Evolutionary conservation across 2,888 invertebrate genomes (phyloP), one percentile per base, ranked within the genome.

Genomic region (Troides aeacus): DNA sequence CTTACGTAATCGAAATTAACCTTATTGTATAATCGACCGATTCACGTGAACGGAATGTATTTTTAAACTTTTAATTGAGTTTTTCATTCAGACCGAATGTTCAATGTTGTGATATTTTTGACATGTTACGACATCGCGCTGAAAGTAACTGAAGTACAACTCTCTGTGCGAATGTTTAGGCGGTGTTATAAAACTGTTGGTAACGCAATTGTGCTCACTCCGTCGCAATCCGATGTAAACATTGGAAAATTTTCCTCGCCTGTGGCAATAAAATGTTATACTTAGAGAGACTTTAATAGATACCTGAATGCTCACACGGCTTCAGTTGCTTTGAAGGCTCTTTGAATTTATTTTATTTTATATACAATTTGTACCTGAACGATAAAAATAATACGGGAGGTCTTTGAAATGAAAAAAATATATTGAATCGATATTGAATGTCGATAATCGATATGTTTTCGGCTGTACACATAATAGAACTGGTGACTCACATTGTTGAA

Each of bases 361-460:
- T 15, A 12, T 17, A 23, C 6, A n/a, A 46, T 58, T 18, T 46
- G 21, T 42, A 64, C 60, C 21, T 69, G 39, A 53, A 56, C 53
- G n/a, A 23, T 53, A 58, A 12, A 62, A 60, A 64, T 58, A 58
- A 60, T 64, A 74, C 80, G 88, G 89, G 91, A 87, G 92, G 92
- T 90, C 90, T 82, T 74, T 74, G 82, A 81, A 81, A 78, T 85
- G 84, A 82, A 82, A 85, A 79, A 82, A 76, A 74, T 80, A 78
- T 79, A 75, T 76, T 75, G 74, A 78, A 85, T 82, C 84, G 82
- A 85, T 84, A 85, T 86, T 84, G 80, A 84, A 83, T 82, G 79
- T 81, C 81, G 85, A 89, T 88, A 85, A 90, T 89, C 89, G 87
- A 88, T 88, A 85, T 86, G 83, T 81, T 77, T 77, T 82, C 84